Conservation (phyloP, 2,797 vertebrate genomes). For the Otolemur crassicaudatus region DNA sequence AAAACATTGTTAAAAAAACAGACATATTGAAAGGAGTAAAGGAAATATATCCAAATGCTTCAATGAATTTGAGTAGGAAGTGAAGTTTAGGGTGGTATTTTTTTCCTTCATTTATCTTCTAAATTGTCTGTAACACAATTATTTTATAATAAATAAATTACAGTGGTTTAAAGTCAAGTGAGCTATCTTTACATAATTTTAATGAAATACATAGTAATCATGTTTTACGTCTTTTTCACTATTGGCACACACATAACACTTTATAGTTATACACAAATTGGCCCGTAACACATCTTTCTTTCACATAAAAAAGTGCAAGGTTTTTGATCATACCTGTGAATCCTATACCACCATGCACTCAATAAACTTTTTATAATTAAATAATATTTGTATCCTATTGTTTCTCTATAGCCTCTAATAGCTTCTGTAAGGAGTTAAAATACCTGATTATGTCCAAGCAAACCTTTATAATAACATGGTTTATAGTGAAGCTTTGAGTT, state of each 20-base stretch:
- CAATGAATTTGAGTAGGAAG: background rate
- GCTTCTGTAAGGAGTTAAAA: background rate
- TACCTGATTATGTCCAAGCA: background rate
- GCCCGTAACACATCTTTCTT: background rate
- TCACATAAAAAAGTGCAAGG: background rate
- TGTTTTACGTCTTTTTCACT: background rate
- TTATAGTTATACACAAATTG: background rate
- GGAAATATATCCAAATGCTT: background rate
- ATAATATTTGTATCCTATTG: slow-evolving; percentile 15
- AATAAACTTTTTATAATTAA: background rate
- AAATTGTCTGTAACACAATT: slow-evolving; percentile 2
- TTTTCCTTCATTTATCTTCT: slow-evolving; percentile 17
- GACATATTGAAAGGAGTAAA: background rate
- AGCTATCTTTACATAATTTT: background rate
- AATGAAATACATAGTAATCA: background rate
- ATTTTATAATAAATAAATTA: slow-evolving; percentile 19
- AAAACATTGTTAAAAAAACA: background rate
- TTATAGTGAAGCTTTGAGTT: background rate
- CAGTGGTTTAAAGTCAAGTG: background rate
- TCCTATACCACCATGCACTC: background rate
- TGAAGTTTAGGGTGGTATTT: background rate
- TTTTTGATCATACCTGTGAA: background rate
- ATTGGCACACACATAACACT: background rate
- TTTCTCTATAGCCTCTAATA: slow-evolving; percentile 13
- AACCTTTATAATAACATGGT: background rate